A percentile compares a stretch with the other conserved stretches of the same genome.
phyloP scores from a whole-genome alignment of 2,113 vertebrate species.

The Cyprinodon variegatus region DNA sequence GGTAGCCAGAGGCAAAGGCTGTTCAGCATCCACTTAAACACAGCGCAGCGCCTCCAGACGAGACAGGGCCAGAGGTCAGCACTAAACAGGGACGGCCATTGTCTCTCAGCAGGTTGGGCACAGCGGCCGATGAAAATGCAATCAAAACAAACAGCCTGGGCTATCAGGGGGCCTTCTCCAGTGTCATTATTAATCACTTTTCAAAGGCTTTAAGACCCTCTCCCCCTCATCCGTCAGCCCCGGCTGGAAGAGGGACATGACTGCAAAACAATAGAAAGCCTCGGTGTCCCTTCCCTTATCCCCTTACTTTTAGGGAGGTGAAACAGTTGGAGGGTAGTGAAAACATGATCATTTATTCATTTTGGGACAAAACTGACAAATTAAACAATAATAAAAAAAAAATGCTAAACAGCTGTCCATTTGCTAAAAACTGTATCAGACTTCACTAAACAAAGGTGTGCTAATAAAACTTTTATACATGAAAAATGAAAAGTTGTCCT shows the following conservation, averaged over 20 bases:
- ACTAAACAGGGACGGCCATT: conserved; percentile 79
- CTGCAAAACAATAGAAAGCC: conserved; percentile 77
- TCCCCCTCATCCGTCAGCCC: conserved; percentile 70
- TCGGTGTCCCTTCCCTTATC: conserved; percentile 63
- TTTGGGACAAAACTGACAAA: background rate
- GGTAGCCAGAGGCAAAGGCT: conserved; percentile 77
- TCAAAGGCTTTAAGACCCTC: conserved; percentile 72
- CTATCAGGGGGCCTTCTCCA: conserved; percentile 74
- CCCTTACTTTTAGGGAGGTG: conserved; percentile 53
- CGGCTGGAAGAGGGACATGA: conserved; percentile 74
- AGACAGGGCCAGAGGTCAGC: conserved; percentile 77
- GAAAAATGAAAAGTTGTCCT: background rate
- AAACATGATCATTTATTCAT: background rate
- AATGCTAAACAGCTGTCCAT: background rate
- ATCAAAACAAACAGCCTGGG: conserved; percentile 83
- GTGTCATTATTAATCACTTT: conserved; percentile 82
- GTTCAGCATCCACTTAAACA: conserved; percentile 80
- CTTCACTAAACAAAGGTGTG: background rate
- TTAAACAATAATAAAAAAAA: background rate
- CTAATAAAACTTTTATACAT: background rate
- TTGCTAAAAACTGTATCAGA: background rate
- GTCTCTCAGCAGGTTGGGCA: conserved; percentile 81
- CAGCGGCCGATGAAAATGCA: conserved; percentile 81
- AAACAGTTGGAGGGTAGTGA: conserved; percentile 48
- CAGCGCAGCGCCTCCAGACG: conserved; percentile 74